These are phyloP conservation scores for Lepidostoma basale DNA, from an alignment of 1,140 invertebrate genomes.

Conservation along the genomic window DNA sequence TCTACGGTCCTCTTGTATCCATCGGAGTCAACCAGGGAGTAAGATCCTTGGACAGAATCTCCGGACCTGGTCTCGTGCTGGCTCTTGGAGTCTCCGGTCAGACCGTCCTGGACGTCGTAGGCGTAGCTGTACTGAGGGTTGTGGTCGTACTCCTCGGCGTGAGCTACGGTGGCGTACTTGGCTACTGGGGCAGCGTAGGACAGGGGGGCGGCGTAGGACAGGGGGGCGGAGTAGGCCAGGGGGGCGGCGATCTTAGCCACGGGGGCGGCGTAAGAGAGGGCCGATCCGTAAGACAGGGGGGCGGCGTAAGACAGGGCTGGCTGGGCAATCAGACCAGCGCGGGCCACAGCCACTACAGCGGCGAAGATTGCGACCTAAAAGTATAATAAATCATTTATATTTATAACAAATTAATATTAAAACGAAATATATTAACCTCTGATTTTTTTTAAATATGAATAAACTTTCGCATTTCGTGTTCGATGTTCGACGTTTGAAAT, in stretches of 20 bases:
- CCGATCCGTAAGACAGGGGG: conserved; percentile 36
- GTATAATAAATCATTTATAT: neutral
- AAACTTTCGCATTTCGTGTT: neutral
- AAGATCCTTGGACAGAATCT: conserved; percentile 70
- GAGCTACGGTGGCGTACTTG: conserved; percentile 49
- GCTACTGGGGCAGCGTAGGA: conserved; percentile 53
- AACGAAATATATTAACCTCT: neutral
- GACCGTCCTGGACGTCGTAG: conserved; percentile 71
- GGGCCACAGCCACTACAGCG: conserved; percentile 54
- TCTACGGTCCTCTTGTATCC: conserved; percentile 69
- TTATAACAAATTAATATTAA: neutral
- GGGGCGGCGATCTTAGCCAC: conserved; percentile 51
- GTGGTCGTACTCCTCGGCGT: conserved; percentile 62
- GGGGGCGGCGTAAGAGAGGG: conserved; percentile 46
- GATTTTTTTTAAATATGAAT: too few species aligned
- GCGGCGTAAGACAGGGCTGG: conserved; percentile 43
- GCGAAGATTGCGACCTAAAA: conserved; percentile 47
- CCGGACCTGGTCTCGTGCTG: conserved; percentile 61
- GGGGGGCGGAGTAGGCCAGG: conserved; percentile 46
- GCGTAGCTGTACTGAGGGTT: conserved; percentile 72
- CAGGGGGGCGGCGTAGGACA: conserved; percentile 50
- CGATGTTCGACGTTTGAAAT: neutral
- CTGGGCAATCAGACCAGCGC: conserved; percentile 51
- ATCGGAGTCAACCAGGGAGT: conserved; percentile 69
- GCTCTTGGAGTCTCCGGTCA: conserved; percentile 61